Base-by-base conservation (phyloP, 2,797 vertebrate genomes). In the Balearica regulorum region DNA sequence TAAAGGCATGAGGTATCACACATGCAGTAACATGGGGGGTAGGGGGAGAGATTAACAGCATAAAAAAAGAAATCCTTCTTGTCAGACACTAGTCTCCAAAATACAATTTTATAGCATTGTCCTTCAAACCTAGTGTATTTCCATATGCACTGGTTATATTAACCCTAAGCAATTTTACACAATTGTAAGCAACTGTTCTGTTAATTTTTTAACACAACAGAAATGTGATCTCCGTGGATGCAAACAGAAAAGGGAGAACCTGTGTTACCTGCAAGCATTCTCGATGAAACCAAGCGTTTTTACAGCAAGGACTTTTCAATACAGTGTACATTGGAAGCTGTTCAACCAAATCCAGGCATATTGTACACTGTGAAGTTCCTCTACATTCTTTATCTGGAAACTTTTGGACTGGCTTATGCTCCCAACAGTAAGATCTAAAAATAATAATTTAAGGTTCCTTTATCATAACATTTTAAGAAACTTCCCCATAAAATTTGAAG, bases 281-380 rank as follows among this genome's bases (percentile, higher is more conserved):
- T 94, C 99, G 98, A 97, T 99, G 99, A 98, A 99, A 99, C 99
- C 99, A 99, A 97, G 99, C 98, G 80, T 98, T 97, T 97, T 99
- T 99, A 97, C 99, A 99, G 87, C 98, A 99, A 14, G 99, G 99
- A 97, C 99, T 99, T 92, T 98, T 99, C 89, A 99, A 97, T 92
- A 99, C 73, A 18, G 91, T 97, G 53, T 98, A 99, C 48, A 97
- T 82, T 68, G 99, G 98, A 93, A 98, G 21, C 6, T 98, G 98
- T 6, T 99, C 98, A 68, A 99, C 94, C 89, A 96, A 86, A 96
- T 99, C 99, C 97, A 99, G 93, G 92, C 99, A 99, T 96, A 99
- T 97, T 28, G 98, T 99, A 97, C 99, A 99, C 82, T 98, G 98
- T 76, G 98, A 98, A 43, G 98, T 98, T 72, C 98, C 98, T 90